Conservation (phyloP, 2,888 invertebrate genomes). For the Hirtodrosophila duncani region DNA sequence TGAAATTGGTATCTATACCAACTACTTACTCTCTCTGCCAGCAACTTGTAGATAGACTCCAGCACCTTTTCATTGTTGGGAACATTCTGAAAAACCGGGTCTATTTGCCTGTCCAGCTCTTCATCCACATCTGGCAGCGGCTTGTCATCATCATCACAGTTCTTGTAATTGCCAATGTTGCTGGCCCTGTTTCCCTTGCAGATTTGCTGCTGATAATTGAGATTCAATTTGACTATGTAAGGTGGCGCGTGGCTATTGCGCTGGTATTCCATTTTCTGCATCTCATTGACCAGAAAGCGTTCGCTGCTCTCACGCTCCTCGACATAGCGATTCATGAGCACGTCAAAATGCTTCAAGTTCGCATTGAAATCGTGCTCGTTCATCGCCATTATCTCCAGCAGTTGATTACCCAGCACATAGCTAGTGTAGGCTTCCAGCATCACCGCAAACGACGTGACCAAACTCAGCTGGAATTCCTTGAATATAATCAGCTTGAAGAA, state of each 20-base stretch:
- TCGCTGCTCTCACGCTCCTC: slow-evolving; percentile 72
- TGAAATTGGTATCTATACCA: rapidly evolving
- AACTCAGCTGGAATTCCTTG: slow-evolving; percentile 50
- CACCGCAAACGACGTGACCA: slow-evolving; percentile 65
- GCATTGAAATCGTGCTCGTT: slow-evolving; percentile 67
- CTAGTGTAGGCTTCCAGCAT: slow-evolving; percentile 72
- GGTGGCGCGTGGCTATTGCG: slow-evolving; percentile 59
- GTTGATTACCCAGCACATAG: slow-evolving; percentile 69
- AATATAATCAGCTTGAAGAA: slow-evolving; percentile 69
- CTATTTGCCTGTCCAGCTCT: slow-evolving; percentile 56
- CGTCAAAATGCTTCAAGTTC: slow-evolving; percentile 58
- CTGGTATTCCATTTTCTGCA: slow-evolving; percentile 63
- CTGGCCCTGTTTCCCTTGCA: slow-evolving; percentile 75
- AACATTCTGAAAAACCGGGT: slow-evolving; percentile 73
- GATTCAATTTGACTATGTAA: slow-evolving; percentile 47
- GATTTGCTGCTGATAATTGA: slow-evolving; percentile 68
- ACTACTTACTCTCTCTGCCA: slow-evolving; percentile 63
- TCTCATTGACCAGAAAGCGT: slow-evolving; percentile 57
- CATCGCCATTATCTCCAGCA: slow-evolving; percentile 69
- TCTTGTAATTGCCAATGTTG: slow-evolving; percentile 72
- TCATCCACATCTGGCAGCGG: slow-evolving; percentile 41
- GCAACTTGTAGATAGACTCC: slow-evolving; percentile 61
- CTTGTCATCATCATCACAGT: slow-evolving; percentile 61
- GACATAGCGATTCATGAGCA: slow-evolving; percentile 64
- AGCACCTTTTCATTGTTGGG: slow-evolving; percentile 69